phyloP scores from a whole-genome alignment of 2,113 vertebrate genomes.

The Acrocephalus arundinaceus region DNA sequence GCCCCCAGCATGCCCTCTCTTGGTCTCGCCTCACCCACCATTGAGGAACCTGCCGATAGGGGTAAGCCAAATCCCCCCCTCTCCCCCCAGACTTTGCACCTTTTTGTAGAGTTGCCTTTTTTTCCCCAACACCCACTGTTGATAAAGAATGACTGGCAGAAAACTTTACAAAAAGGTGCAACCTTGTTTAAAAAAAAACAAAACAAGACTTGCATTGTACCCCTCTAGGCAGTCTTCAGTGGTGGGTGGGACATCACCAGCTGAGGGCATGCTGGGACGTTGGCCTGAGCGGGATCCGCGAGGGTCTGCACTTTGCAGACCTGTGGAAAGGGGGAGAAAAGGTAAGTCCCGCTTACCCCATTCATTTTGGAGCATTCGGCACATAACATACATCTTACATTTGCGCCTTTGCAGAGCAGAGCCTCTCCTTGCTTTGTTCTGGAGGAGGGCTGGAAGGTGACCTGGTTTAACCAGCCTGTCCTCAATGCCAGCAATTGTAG shows the following conservation, averaged over 20 bases:
- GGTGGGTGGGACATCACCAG: slow-evolving; percentile 70
- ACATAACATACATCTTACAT: slow-evolving; percentile 41
- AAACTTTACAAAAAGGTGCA: slow-evolving; percentile 46
- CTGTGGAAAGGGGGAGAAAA: slow-evolving; percentile 58
- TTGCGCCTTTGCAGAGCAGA: slow-evolving; percentile 30
- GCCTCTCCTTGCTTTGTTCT: slow-evolving; percentile 15
- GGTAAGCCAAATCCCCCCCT: slow-evolving; percentile 65
- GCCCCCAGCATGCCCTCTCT: slow-evolving; percentile 71
- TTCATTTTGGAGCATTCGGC: slow-evolving; percentile 48
- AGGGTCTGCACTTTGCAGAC: slow-evolving; percentile 65
- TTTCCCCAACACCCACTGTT: neutral
- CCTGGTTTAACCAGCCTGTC: neutral
- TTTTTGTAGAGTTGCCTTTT: slow-evolving; percentile 59
- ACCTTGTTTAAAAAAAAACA: slow-evolving; percentile 2
- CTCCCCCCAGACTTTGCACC: slow-evolving; percentile 20
- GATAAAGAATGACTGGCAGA: slow-evolving; percentile 18
- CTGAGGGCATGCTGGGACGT: slow-evolving; percentile 66
- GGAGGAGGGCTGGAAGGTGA: neutral
- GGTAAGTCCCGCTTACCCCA: slow-evolving; percentile 59
- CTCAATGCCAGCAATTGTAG: neutral
- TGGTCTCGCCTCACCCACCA: slow-evolving; percentile 71
- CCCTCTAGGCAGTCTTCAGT: slow-evolving; percentile 70
- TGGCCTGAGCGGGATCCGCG: slow-evolving; percentile 64
- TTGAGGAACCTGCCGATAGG: slow-evolving; percentile 76
- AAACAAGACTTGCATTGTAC: slow-evolving; percentile 61